Base-by-base conservation (phyloP, 2,888 invertebrate species). In the Lasius platythorax region DNA sequence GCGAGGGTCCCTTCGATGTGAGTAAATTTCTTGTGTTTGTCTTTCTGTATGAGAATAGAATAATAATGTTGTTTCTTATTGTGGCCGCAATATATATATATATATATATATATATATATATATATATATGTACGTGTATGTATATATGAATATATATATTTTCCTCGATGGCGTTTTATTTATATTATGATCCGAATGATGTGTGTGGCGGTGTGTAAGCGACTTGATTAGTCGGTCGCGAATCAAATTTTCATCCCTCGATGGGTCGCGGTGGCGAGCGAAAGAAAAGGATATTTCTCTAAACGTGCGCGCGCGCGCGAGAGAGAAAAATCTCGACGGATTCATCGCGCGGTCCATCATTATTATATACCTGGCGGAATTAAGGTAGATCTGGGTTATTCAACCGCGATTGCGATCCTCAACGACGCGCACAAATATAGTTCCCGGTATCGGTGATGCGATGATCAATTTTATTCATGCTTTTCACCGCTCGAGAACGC, bases 11-110 rank as follows among this genome's bases (percentile, higher is more conserved):
- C 8, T n/a, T 53, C 50, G 33, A 9, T 12, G 72, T 12, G 28
- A 72, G 72, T 46, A 37, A 61, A 37, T 63, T 46, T 81, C 37
- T 18, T 56, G 61, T 76, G 61, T 79, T 72, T 79, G 61, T 79
- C 37, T 72, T 79, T 61, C 18, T 72, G 72, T 72, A 63, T 72
- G 18, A 61, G 46, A 81, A 23, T 61, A 46, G 61, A 68, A 68
- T 78, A 58, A 43, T 72, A 81, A 81, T 81, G 79, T 81, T 81
- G 72, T 81, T 63, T 61, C 46, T 46, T 68, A 56, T 79, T 33
- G 23, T 46, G 58, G 15, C 12, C 15, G 18, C 37, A 28, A 67
- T 28, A 67, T 40, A 64, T 37, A 37, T 37, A 5, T 37, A 37
- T 6, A 37, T 30, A 6, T 33, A 9, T 46, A 15, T 12, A 53